Base-by-base conservation (phyloP, 2,888 invertebrate species). In the Eristalis pertinax region DNA sequence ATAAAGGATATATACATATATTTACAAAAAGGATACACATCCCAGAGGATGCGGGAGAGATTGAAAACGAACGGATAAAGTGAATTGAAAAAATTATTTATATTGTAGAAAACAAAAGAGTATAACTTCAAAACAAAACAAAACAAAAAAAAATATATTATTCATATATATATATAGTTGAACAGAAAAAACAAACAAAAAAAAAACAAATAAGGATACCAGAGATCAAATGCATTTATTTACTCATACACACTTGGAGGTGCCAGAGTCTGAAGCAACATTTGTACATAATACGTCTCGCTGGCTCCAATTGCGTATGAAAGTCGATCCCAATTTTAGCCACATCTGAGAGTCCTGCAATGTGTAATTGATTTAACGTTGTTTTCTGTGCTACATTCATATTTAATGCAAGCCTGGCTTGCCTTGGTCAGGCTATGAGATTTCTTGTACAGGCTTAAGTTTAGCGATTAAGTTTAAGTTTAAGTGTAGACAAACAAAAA, bases 211-310 rank as follows among this genome's bases (percentile, higher is more conserved):
- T 11, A 19, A 26, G 69, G 73, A 87, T 87, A 87, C 87, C 87
- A 87, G 87, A 87, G 83, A 87, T 64, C 24, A 76, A 84, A 74
- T 87, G 87, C 87, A 87, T 87, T 87, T 87, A 87, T 87, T 87
- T 87, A 87, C 64, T 24, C 80, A 76, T 67, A 83, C 64, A 11
- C 72, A 73, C 73, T 87, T 84, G 84, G 84, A 79, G 26, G 63
- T 67, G 50, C 32, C 35, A 63, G 65, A 70, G 32, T 67, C n/a
- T n/a, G 38, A 43, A 63, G 8, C 13, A 58, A 72, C 60, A 32
- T 29, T 22, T 63, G 8, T 68, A 22, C 82, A 82, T 86, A 78
- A 65, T 26, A 73, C 74, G 74, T 56, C 60, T 69, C 38, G 35
- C 50, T 67, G 50, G 19, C 50, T 86, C 85, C 77, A 82, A 70